Conservation (phyloP, 23 tunicate genomes). For the Trididemnum miniatum region DNA sequence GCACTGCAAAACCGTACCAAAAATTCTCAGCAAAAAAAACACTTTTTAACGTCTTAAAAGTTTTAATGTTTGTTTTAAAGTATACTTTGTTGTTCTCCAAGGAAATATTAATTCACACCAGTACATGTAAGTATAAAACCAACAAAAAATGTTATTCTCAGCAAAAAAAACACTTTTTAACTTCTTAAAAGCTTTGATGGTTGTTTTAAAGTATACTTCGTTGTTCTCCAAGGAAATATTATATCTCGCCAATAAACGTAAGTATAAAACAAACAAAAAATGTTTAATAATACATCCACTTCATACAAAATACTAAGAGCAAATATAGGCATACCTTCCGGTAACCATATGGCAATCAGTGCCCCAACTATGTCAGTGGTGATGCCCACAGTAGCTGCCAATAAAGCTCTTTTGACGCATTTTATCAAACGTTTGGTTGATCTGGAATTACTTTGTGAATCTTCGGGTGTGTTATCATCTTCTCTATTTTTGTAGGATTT, state of each 20-base stretch:
- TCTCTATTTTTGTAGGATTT: too few species aligned
- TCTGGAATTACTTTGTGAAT: background rate
- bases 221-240: background rate
- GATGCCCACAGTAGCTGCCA: background rate
- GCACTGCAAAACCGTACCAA: too few species aligned
- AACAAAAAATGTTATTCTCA: slow-evolving; percentile 56
- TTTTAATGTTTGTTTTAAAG: too few species aligned
- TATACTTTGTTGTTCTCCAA: background rate
- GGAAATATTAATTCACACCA: slow-evolving; percentile 58
- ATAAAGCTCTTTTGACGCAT: background rate
- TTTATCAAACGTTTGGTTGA: background rate
- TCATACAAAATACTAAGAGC: background rate
- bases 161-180: too few species aligned
- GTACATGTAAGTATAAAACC: slow-evolving; percentile 60
- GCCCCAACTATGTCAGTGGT: background rate
- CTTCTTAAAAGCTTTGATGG: too few species aligned
- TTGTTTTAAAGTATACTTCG: background rate
- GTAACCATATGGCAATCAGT: background rate
- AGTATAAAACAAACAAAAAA: background rate
- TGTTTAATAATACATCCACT: background rate
- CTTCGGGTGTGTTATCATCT: too few species aligned
- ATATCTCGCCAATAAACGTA: background rate
- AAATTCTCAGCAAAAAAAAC: too few species aligned
- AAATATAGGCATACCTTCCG: background rate
- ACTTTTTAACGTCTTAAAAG: too few species aligned